Conservation (phyloP, 2,888 invertebrate genomes). For the Heteropelma amictum region DNA sequence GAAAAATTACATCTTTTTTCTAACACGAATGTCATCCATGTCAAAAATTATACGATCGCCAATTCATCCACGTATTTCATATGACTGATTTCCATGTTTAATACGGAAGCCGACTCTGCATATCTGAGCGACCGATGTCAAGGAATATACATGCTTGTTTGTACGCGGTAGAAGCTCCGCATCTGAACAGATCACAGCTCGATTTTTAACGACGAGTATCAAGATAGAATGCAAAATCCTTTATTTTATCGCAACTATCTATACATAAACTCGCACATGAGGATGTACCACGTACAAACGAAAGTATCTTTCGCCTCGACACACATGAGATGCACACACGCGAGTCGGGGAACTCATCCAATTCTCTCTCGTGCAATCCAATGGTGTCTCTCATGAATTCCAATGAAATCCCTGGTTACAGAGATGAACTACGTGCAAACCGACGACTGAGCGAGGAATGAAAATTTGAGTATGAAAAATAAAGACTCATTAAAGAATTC, state of each 20-base stretch:
- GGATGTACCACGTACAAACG: conserved; percentile 34
- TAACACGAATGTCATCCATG: background rate
- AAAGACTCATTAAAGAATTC: too few species aligned
- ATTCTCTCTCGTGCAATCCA: background rate
- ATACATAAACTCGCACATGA: background rate
- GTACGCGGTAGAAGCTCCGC: too few species aligned
- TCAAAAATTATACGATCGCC: background rate
- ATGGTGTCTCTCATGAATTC: conserved; percentile 38
- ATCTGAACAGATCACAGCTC: background rate
- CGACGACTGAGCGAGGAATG: background rate
- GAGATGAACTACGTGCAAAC: conserved; percentile 1
- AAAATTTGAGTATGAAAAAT: background rate
- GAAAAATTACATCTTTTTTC: too few species aligned
- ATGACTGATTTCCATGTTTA: background rate
- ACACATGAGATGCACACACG: conserved; percentile 6
- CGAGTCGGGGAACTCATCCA: background rate
- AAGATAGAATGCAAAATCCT: background rate
- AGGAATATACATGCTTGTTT: too few species aligned
- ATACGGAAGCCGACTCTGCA: background rate
- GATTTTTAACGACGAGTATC: background rate
- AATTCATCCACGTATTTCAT: background rate
- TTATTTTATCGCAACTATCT: background rate
- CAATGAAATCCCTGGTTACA: conserved; percentile 34
- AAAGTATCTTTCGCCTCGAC: background rate
- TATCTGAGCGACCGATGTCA: background rate